Evolutionary conservation across 1,140 invertebrate species (phyloP).

Genomic region (Pseudachorutes palmiensis): DNA sequence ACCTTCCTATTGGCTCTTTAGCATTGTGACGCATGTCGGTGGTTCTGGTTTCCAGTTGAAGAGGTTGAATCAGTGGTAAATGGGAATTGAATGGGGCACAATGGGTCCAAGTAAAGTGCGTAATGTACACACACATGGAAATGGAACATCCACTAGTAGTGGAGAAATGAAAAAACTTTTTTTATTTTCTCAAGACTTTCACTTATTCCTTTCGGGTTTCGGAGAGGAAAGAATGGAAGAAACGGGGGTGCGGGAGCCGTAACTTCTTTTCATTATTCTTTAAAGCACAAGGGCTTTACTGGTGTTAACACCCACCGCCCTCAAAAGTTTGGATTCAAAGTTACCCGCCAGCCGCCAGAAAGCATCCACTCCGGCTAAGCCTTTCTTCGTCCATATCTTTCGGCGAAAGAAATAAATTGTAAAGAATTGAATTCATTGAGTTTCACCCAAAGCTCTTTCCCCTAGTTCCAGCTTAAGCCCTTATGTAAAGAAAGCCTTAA

Average conservation of each 20-base stretch:
- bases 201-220: neutral
- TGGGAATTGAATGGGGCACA: no score
- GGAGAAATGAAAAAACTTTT: neutral
- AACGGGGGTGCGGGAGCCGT: neutral
- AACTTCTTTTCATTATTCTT: conserved; percentile 5
- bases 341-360: no score
- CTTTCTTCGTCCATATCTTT: no score
- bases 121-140: no score
- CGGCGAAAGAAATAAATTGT: neutral
- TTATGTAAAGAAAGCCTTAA: neutral
- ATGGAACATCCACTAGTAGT: no score
- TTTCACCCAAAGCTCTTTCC: neutral
- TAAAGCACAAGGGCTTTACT: neutral
- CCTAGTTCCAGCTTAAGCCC: neutral
- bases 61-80: no score
- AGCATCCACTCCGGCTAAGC: no score
- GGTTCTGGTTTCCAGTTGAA: no score
- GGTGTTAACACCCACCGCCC: neutral
- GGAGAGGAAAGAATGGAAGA: neutral
- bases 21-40: no score
- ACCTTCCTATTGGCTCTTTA: no score
- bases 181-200: conserved; percentile 8
- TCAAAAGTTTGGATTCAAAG: neutral
- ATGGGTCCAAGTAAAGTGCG: no score
- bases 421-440: conserved; percentile 8